Conservation (phyloP, 2,113 vertebrate genomes). For the Philantomba maxwellii region DNA sequence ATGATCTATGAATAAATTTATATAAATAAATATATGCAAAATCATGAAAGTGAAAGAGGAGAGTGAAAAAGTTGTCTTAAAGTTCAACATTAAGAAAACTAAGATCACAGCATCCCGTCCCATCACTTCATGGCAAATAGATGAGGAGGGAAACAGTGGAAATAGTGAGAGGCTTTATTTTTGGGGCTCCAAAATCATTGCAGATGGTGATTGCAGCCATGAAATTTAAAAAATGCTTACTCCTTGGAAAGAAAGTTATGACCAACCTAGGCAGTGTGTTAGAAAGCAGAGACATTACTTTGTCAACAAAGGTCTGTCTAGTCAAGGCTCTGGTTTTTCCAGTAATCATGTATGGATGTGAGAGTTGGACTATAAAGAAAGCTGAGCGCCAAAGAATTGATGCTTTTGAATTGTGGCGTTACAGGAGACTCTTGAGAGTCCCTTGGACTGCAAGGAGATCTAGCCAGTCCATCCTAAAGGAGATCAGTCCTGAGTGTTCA, state of each 20-base stretch:
- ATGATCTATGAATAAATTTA: neutral
- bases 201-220: neutral
- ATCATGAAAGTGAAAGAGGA: neutral
- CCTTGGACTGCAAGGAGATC: neutral
- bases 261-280: neutral
- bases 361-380: neutral
- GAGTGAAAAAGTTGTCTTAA: neutral
- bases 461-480: neutral
- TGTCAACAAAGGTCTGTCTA: neutral
- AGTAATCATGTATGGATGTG: neutral
- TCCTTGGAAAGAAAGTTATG: neutral
- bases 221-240: neutral
- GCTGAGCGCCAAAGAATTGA: rapidly evolving
- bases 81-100: neutral
- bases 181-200: neutral
- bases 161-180: neutral
- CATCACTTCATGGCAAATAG: neutral
- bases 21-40: neutral
- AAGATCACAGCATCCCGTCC: neutral
- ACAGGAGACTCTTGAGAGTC: neutral
- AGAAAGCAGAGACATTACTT: neutral
- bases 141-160: neutral
- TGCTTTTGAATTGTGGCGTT: neutral
- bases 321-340: neutral
- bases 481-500: neutral